These are phyloP conservation scores for Temnothorax ravouxi DNA, from an alignment of 2,888 invertebrate genomes.

Conservation along the genomic window DNA sequence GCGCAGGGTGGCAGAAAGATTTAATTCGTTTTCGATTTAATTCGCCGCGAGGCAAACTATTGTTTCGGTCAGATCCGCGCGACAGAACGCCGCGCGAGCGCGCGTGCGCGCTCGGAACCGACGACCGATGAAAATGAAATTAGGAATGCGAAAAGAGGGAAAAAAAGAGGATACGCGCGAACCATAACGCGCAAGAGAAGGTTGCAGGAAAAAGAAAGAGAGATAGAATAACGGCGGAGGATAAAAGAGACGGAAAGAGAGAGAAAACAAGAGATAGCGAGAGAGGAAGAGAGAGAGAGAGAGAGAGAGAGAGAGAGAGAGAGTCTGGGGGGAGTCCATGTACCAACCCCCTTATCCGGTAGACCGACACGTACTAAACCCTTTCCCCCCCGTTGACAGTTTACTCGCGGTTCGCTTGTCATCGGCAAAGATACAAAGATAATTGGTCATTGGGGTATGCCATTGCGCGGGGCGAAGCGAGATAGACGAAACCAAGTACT, in stretches of 20 bases:
- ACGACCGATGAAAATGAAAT: slow-evolving; percentile 60
- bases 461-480: slow-evolving; percentile 78
- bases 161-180: slow-evolving; percentile 16
- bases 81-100: slow-evolving; percentile 9
- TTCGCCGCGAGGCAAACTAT: slow-evolving; percentile 54
- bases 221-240: slow-evolving; percentile 38
- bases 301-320: too few relatives aligned
- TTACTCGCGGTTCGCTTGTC: slow-evolving; percentile 83
- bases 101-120: slow-evolving; percentile 30
- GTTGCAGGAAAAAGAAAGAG: slow-evolving; percentile 4
- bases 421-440: slow-evolving; percentile 85
- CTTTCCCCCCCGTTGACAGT: slow-evolving; percentile 81
- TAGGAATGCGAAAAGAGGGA: slow-evolving; percentile 60
- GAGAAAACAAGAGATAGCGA: slow-evolving; percentile 43
- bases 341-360: slow-evolving; percentile 74
- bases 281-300: slow-evolving; percentile 1
- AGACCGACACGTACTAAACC: slow-evolving; percentile 79
- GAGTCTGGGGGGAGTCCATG: slow-evolving; percentile 63
- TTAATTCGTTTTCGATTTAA: slow-evolving; percentile 71
- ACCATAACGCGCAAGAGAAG: background rate
- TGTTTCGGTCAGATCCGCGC: slow-evolving; percentile 46
- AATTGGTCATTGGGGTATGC: slow-evolving; percentile 85
- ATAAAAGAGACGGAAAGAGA: slow-evolving; percentile 31
- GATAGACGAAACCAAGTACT: slow-evolving; percentile 81
- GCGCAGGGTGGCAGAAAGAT: slow-evolving; percentile 54